Base-by-base conservation (phyloP, 1,140 invertebrate species). In the Drosophila tsacasi region DNA sequence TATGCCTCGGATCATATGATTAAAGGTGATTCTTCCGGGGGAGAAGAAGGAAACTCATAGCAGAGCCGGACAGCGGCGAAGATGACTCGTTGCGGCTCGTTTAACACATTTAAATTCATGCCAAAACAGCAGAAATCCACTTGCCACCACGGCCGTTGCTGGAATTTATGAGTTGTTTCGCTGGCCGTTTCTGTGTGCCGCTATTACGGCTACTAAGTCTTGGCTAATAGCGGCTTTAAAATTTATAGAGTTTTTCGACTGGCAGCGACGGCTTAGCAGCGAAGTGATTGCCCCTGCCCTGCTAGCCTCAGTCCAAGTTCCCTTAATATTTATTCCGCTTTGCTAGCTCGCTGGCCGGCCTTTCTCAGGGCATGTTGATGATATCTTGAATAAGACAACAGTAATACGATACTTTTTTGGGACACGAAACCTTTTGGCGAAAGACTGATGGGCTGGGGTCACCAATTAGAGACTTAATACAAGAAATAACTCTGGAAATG, bases 41-140 rank as follows among this genome's bases (percentile, higher is more conserved):
- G 12, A 19, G 10, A 13, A 35, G 12, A 35, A 40, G 17, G 8
- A 19, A 39, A 17, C 15, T 46, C 17, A 23, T 0, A 8, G 40
- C 15, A 27, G 27, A 27, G 49, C 84, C 64, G 80, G 67, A 66
- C 77, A 81, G 68, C 58, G 55, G 23, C 17, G 35, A 47, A 42
- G 63, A 76, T 42, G 40, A 25, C 47, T 63, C 60, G 27, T 30
- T 35, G 57, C 23, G 62, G 50, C 67, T 76, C 83, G 76, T 87
- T 87, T 72, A 90, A 84, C 85, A 89, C 63, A 89, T 90, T 84
- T 84, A 81, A 90, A 89, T 87, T 89, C 84, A 84, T 76, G 83
- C 76, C 73, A 78, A 30, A 19, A 71, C 69, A 52, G 40, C 21
- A 63, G 32, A 64, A 67, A 78, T 44, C 66, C 64, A 69, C 61